These are phyloP conservation scores for Emydura subglobosa DNA, from an alignment of 2,113 vertebrate genomes.

Conservation along the genomic window DNA sequence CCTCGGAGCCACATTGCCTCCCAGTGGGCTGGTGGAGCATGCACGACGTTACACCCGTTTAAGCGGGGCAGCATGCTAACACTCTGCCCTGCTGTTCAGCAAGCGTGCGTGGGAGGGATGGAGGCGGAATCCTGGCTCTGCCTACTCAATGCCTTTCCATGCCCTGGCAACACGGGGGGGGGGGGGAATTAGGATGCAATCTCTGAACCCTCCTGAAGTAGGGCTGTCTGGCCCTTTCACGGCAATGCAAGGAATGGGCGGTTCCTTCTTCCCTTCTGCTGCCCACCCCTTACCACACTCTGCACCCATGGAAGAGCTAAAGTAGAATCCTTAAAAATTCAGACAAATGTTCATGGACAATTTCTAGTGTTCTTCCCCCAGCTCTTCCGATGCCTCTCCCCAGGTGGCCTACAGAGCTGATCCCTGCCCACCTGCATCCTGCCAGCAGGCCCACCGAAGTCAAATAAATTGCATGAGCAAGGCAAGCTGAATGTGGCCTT, in stretches of 20 bases:
- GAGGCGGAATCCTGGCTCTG: neutral
- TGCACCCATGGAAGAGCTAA: neutral
- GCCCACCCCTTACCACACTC: neutral
- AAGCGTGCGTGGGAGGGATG: neutral
- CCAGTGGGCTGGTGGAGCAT: too few species aligned
- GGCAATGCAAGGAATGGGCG: neutral
- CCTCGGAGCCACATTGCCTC: neutral
- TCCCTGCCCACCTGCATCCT: neutral
- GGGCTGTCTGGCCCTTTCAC: neutral
- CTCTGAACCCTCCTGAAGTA: neutral
- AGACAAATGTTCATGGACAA: conserved; percentile 4
- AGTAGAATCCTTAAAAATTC: neutral
- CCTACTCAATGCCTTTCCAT: neutral
- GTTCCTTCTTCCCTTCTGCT: neutral
- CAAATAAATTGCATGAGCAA: neutral
- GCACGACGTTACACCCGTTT: neutral
- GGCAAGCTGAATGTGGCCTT: conserved; percentile 8
- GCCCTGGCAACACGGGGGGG: neutral
- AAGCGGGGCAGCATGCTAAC: neutral
- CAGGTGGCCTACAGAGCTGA: neutral
- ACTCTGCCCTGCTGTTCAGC: neutral
- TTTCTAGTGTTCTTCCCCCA: neutral
- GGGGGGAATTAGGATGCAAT: neutral
- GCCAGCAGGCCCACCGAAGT: neutral
- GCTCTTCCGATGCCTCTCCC: neutral